Conservation (phyloP, 2,888 invertebrate genomes). For the Chironomus tentans region DNA sequence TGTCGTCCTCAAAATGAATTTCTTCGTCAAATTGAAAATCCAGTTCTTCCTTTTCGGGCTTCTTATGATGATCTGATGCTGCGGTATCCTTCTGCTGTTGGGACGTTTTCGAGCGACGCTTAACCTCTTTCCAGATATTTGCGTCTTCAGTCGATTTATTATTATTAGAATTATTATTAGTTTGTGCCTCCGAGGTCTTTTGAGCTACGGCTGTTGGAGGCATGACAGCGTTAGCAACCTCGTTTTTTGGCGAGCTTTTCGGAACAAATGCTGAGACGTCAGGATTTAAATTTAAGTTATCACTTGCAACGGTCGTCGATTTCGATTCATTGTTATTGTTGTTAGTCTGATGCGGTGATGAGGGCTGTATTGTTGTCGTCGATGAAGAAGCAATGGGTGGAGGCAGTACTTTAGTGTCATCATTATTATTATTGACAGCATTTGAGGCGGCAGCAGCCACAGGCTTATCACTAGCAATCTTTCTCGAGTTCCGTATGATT, state of each 20-base stretch:
- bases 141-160: conserved; percentile 27
- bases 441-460: too few relatives aligned
- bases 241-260: conserved; percentile 32
- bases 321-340: neutral
- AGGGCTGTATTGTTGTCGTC: neutral
- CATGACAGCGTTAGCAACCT: conserved; percentile 14
- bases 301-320: conserved; percentile 14
- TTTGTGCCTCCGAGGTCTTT: conserved; percentile 22
- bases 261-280: conserved; percentile 83
- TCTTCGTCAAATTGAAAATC: conserved; percentile 93
- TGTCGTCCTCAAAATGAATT: conserved; percentile 50
- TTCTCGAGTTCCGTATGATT: conserved; percentile 52
- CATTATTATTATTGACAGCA: too few relatives aligned
- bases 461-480: conserved; percentile 28
- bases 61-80: conserved; percentile 31
- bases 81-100: conserved; percentile 44
- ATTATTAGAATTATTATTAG: neutral
- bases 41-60: conserved; percentile 61
- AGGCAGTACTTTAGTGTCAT: too few relatives aligned
- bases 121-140: conserved; percentile 48
- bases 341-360: conserved; percentile 31
- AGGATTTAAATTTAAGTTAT: conserved; percentile 61
- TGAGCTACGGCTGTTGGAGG: conserved; percentile 8
- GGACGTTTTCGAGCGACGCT: conserved; percentile 47
- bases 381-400: neutral